These are phyloP conservation scores for Geococcyx californianus DNA, from an alignment of 2,113 vertebrate species.

Conservation along the genomic window DNA sequence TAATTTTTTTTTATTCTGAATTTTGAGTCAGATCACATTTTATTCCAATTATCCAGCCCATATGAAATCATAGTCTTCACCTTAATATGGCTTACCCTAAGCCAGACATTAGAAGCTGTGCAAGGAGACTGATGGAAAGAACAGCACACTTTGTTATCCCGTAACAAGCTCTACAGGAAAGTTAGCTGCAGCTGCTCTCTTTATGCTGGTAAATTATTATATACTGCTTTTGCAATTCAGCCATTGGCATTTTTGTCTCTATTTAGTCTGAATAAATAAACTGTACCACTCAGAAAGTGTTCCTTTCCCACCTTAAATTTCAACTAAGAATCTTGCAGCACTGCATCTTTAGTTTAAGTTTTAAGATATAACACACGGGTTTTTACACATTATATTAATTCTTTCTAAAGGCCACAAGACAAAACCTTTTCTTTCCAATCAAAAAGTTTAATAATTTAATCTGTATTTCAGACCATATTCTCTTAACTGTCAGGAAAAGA, in stretches of 20 bases:
- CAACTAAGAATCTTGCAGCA: slow-evolving; percentile 20
- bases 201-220: not conserved
- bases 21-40: not conserved
- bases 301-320: not conserved
- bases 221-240: not conserved
- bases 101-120: not conserved
- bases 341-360: slow-evolving; percentile 18
- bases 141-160: not conserved
- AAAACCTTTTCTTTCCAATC: not conserved
- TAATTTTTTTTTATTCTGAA: not conserved
- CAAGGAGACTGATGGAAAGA: not conserved
- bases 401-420: slow-evolving; percentile 63
- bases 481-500: not conserved
- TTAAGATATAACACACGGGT: not conserved
- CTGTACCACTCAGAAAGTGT: not conserved
- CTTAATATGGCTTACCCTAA: not conserved
- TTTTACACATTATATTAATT: not conserved
- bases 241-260: not conserved
- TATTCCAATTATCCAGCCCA: not conserved
- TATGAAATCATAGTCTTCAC: not conserved
- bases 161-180: not conserved
- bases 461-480: not conserved
- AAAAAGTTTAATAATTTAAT: not conserved
- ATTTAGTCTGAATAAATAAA: not conserved
- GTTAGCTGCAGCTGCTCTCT: not conserved